Evolutionary conservation across 2,797 vertebrate species (phyloP), one percentile per base, ranked within the genome.

Genomic region (Tolypeutes matacus): DNA sequence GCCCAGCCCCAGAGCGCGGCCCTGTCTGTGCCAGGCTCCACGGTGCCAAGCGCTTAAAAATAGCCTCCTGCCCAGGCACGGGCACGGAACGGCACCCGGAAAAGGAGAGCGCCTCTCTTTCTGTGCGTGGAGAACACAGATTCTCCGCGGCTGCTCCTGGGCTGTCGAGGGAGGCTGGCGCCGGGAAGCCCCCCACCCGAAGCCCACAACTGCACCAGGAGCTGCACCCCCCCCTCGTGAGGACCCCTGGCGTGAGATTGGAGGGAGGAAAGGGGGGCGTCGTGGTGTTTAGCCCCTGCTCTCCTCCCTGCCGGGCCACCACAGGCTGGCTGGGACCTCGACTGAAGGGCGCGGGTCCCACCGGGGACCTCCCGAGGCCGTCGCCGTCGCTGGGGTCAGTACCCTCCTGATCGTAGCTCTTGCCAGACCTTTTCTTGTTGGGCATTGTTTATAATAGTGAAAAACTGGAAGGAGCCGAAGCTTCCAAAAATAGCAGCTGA

Each of bases 41-140:
- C 21, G 3, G 70, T 75, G 90, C 88, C 94, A 92, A 80, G 60
- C 56, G 7, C 90, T 94, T 93, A 95, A 97, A 96, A 96, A 96
- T 93, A 91, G 96, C 93, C 64, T 65, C 67, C 70, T 58, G 29
- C 93, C 90, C 29, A 96, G 91, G 86, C 9, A 51, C 25, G 85
- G 94, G 89, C 96, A 51, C 39, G 91, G 70, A 75, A 42, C 29
- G 17, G 91, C 93, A 93, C 90, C 95, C 72, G 78, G 60, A 90
- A 49, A 72, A 76, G 75, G 88, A 87, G 67, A 69, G 5, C 20
- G 90, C 94, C 21, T 39, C 75, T 42, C 85, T 64, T 70, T 29
- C 13, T 17, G 31, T 2, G 86, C 78, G 67, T 87, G 7, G 92
- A 60, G 42, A 70, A 25, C 0, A 1, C 18, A 69, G 86, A 65